Evolutionary conservation across 2,113 vertebrate species (phyloP), one percentile per base, ranked within the genome.

Genomic region (Paraplagusia blochii): DNA sequence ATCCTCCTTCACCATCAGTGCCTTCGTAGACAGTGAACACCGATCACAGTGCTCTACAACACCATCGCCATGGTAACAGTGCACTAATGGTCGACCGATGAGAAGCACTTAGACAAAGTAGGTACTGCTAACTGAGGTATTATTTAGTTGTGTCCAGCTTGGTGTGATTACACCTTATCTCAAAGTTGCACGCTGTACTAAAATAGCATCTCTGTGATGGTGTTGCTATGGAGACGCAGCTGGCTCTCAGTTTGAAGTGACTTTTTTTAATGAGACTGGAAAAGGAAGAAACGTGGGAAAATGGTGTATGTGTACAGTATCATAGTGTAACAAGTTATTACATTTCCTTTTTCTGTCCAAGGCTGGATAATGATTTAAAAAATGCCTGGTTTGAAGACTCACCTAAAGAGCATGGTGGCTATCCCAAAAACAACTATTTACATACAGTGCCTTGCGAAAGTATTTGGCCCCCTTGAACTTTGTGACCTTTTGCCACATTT

Each of bases 1-100:
- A n/a, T 53, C 62, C 65, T 61, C 16, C 44, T 74, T 48, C 8
- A 51, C 53, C 51, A 59, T 57, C 14, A 43, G 46, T 43, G 54
- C 50, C 34, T 18, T 52, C 53, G 48, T 4, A 63, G 54, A 63
- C 22, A 36, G 57, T 48, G 47, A 74, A 70, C 39, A 43, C 22
- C 29, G 65, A 64, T 79, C 63, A 10, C 47, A 62, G 65, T 33
- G 18, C 66, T 72, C 56, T 63, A 56, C 79, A 29, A 4, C 22
- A 74, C 63, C 77, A 63, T 90, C 34, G 70, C 88, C 88, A 88
- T 86, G 84, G 89, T 79, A 88, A 89, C 89, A 38, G 82, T 62
- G 72, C 67, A n/a, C 70, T 83, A 80, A 85, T 87, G 76, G 78
- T 72, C 53, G 62, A 70, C 49, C 60, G 52, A 69, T 58, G 72